Conservation (phyloP, 2,797 vertebrate species). For the Anas bahamensis region DNA sequence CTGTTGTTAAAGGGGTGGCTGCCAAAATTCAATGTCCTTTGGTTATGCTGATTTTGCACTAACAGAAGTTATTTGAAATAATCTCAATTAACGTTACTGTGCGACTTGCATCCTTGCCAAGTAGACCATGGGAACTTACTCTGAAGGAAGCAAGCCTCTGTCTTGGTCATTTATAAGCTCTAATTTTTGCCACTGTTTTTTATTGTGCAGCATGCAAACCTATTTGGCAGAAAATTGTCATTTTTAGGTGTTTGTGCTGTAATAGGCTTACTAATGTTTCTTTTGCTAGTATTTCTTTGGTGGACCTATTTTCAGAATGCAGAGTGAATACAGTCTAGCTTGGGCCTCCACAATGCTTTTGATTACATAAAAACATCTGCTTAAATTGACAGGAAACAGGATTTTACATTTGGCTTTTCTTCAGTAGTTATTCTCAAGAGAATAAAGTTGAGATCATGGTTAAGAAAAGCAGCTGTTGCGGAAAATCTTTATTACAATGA, state of each 20-base stretch:
- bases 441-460: conserved; percentile 72
- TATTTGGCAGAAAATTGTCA: background rate
- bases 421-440: conserved; percentile 69
- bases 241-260: background rate
- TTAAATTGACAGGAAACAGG: conserved; percentile 71
- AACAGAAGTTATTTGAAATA: background rate
- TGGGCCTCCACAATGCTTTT: conserved; percentile 46
- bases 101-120: background rate
- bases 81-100: background rate
- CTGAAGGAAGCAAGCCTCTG: background rate
- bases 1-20: background rate
- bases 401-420: conserved; percentile 75
- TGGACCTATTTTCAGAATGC: conserved; percentile 2
- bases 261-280: background rate
- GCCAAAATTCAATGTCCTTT: background rate
- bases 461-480: conserved; percentile 76
- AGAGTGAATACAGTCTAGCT: conserved; percentile 22
- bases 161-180: background rate
- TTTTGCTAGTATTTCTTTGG: background rate
- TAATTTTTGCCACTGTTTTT: background rate
- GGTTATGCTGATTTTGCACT: background rate
- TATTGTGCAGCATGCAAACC: background rate
- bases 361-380: conserved; percentile 75
- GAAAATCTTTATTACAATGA: conserved; percentile 69
- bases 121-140: background rate